Conservation (phyloP, 2,797 vertebrate species). For the Hypotaenidia philippensis region DNA sequence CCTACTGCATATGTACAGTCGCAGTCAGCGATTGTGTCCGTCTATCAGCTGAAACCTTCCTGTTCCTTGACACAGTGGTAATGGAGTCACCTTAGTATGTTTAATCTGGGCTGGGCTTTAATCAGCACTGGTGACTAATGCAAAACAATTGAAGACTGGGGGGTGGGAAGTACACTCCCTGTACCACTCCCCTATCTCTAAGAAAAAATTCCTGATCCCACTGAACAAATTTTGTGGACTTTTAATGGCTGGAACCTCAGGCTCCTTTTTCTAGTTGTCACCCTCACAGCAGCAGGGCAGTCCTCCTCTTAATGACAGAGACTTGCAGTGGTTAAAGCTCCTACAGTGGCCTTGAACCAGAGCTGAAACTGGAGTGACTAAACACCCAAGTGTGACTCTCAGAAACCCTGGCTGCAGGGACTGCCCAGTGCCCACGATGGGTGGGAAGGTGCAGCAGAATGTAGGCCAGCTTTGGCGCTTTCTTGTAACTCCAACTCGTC, state of each 20-base stretch:
- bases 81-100: not conserved
- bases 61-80: slow-evolving; percentile 10
- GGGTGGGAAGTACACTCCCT: not conserved
- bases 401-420: not conserved
- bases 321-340: not conserved
- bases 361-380: not conserved
- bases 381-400: not conserved
- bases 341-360: not conserved
- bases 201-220: not conserved
- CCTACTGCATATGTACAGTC: not conserved
- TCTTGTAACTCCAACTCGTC: not conserved
- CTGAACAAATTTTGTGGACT: not conserved
- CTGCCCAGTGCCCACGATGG: rapidly evolving
- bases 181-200: not conserved
- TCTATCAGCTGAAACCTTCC: not conserved
- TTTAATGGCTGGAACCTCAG: not conserved
- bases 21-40: rapidly evolving
- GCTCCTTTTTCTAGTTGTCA: not conserved
- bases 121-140: slow-evolving; percentile 26
- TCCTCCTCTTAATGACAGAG: not conserved
- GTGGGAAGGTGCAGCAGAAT: not conserved
- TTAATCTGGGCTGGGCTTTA: slow-evolving; percentile 43
- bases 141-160: not conserved
- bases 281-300: not conserved
- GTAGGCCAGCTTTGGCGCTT: not conserved